Evolutionary conservation across 1,140 invertebrate genomes (phyloP), one percentile per base, ranked within the genome.

Genomic region (Asobara japonica): DNA sequence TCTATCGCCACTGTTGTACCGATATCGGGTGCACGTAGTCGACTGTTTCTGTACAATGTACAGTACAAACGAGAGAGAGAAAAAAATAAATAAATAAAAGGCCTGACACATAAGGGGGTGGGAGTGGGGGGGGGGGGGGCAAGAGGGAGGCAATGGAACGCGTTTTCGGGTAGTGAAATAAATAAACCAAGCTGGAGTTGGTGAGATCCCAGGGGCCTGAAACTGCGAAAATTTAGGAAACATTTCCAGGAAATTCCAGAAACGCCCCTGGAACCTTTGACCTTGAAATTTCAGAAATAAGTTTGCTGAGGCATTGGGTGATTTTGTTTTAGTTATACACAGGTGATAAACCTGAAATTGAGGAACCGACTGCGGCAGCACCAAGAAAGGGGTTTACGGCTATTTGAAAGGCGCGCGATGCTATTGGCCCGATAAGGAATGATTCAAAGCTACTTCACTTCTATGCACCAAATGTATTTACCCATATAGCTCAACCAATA

Each of bases 391-490:
- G 41, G 41, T 45, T 45, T 45, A 45, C 18, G 41, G n/a, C n/a
- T 45, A 45, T 45, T 45, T 13, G 41, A 45, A 45, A 45, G 41
- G 41, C 41, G n/a, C 36, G n/a, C 18, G 41, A 45, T 45, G 18
- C 13, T 4, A 45, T 45, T 45, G 41, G 18, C 18, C 51, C 22
- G 51, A 56, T 56, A 56, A 56, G 51, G 20, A 18, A 56, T 56
- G 51, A 56, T 56, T 80, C 79, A 76, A 79, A 78, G 76, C 80
- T 77, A 76, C 78, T 76, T 78, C 75, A 72, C 74, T 65, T 69
- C n/a, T 51, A 75, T 69, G 77, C 77, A 79, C 79, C 74, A 77
- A 76, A 79, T 72, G 73, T 74, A 74, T 76, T 27, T 71, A 33
- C 27, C 38, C 33, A 25, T 25, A 56, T 56, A 4, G 25, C 51